Conservation (phyloP, 2,113 vertebrate genomes). For the Pampusana beccarii region DNA sequence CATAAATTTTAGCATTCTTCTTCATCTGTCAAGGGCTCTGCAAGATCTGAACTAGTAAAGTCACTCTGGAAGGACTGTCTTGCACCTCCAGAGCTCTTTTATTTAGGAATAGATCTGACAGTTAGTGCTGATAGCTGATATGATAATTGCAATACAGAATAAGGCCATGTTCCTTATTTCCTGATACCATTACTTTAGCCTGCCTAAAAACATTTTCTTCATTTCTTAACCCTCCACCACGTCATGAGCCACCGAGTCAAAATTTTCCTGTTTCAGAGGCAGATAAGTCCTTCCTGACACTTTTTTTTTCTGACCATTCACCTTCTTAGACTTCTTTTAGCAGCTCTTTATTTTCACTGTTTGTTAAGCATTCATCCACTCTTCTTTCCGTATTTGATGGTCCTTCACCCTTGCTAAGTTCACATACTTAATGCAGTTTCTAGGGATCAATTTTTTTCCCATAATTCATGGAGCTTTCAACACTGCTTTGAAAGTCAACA, state of each 20-base stretch:
- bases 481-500: background rate
- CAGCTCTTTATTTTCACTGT: background rate
- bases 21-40: background rate
- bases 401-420: background rate
- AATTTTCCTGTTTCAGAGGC: background rate
- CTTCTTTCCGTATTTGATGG: background rate
- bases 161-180: background rate
- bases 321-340: background rate
- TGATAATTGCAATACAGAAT: background rate
- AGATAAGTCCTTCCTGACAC: background rate
- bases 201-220: background rate
- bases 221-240: background rate
- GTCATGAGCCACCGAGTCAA: background rate
- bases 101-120: background rate
- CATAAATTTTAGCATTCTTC: background rate
- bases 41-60: background rate
- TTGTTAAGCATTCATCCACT: background rate
- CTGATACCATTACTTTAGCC: background rate
- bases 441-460: background rate
- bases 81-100: background rate
- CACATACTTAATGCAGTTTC: background rate
- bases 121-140: background rate
- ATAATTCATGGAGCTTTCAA: background rate
- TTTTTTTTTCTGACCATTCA: background rate
- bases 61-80: background rate